phyloP scores from a whole-genome alignment of 2,113 vertebrate genomes.

The Laterallus jamaicensis region DNA sequence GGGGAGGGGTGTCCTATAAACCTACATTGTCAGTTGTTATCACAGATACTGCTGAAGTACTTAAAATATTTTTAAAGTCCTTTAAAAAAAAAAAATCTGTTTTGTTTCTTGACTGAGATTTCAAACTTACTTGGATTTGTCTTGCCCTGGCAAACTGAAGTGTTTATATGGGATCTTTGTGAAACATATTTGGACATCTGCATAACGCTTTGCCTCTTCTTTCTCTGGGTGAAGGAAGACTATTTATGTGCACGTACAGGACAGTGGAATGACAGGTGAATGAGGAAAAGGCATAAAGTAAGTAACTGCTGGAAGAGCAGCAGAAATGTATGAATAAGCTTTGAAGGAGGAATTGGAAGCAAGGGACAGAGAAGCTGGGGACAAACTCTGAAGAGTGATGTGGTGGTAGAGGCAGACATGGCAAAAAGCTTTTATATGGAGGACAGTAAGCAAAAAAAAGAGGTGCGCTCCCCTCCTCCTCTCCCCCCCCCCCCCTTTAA shows the following conservation, averaged over 20 bases:
- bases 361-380: not conserved
- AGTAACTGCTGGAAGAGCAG: not conserved
- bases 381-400: not conserved
- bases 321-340: not conserved
- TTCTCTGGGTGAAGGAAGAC: not conserved
- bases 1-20: not conserved
- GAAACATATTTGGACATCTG: not conserved
- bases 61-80: not conserved
- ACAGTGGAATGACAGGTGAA: not conserved
- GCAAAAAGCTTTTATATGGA: not conserved
- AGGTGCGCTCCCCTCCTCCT: no score
- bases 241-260: rapidly evolving
- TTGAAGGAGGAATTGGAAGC: not conserved
- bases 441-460: not conserved
- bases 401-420: not conserved
- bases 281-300: not conserved
- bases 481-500: not conserved
- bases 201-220: not conserved
- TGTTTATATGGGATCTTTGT: not conserved
- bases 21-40: not conserved
- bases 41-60: not conserved
- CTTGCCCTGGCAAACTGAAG: not conserved
- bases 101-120: not conserved
- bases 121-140: not conserved
- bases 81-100: not conserved